Conservation (phyloP, 2,113 vertebrate species). For the Lepus europaeus region DNA sequence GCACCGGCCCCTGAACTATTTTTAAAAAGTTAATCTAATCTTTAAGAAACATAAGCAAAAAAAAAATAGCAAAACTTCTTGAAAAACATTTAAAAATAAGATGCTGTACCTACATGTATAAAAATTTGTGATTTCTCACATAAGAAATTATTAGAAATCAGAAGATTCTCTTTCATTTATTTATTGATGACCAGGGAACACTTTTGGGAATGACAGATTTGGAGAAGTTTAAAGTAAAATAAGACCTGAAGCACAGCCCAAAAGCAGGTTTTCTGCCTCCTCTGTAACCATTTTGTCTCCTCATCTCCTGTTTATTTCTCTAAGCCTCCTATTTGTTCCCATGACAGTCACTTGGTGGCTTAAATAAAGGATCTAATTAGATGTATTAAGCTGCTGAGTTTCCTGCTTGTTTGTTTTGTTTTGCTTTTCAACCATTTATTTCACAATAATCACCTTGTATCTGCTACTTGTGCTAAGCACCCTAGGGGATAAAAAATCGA, state of each 20-base stretch:
- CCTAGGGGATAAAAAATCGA: background rate
- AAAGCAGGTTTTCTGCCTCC: background rate
- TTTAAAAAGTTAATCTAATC: constrained; percentile 37
- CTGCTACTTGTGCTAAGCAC: constrained; percentile 13
- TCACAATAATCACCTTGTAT: constrained; percentile 36
- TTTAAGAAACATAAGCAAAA: constrained; percentile 24
- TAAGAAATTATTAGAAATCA: constrained; percentile 37
- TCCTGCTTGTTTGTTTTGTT: constrained; percentile 50
- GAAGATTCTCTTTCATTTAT: constrained; percentile 35
- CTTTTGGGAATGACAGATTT: background rate
- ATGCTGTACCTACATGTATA: background rate
- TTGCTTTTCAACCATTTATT: constrained; percentile 50
- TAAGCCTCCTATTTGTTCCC: background rate
- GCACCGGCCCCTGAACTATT: background rate
- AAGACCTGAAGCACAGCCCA: background rate
- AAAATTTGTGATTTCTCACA: background rate
- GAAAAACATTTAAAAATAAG: constrained; percentile 41
- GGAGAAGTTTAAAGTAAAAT: constrained; percentile 50
- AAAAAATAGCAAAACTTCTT: constrained; percentile 38
- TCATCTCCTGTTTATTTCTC: constrained; percentile 21
- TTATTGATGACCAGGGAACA: constrained; percentile 13
- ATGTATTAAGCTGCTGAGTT: constrained; percentile 19
- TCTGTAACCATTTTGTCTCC: constrained; percentile 7
- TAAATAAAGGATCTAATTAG: constrained; percentile 60
- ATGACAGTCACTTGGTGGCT: constrained; percentile 33